These are phyloP conservation scores for Trematomus bernacchii DNA, from an alignment of 2,797 vertebrate species.

Conservation along the genomic window DNA sequence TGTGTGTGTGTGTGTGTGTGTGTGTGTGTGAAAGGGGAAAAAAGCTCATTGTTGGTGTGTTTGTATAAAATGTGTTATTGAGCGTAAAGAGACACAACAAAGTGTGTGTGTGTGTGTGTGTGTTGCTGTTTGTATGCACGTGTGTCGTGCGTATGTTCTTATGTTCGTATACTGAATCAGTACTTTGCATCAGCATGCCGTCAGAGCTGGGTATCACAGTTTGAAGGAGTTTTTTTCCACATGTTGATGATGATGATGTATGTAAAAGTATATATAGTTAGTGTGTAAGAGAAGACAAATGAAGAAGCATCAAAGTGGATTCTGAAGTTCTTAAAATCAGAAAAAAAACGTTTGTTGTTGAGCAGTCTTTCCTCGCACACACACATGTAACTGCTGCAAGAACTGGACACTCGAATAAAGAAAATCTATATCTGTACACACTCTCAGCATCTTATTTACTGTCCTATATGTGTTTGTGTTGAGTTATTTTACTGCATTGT, in stretches of 20 bases:
- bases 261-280: slow-evolving; percentile 78
- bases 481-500: slow-evolving; percentile 11
- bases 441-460: slow-evolving; percentile 13
- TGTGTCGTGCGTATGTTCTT: slow-evolving; percentile 69
- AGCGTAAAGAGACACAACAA: slow-evolving; percentile 26
- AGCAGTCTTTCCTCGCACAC: slow-evolving; percentile 65
- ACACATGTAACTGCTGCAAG: slow-evolving; percentile 73
- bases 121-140: slow-evolving; percentile 71
- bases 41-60: slow-evolving; percentile 45
- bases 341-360: slow-evolving; percentile 22
- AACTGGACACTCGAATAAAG: slow-evolving; percentile 80
- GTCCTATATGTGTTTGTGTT: too few species aligned
- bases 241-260: slow-evolving; percentile 70
- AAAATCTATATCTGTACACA: slow-evolving; percentile 74
- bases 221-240: slow-evolving; percentile 69
- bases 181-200: slow-evolving; percentile 86
- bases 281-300: slow-evolving; percentile 74
- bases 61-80: slow-evolving; percentile 54
- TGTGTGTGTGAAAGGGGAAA: not conserved
- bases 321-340: slow-evolving; percentile 13
- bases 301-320: slow-evolving; percentile 66
- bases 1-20: slow-evolving; percentile 17
- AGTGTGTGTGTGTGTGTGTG: slow-evolving; percentile 53
- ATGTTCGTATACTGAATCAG: slow-evolving; percentile 86
- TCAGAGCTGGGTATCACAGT: slow-evolving; percentile 83